Percentiles rank a stretch among this genome's conserved stretches.
Conservation (phyloP, 2,888 invertebrate species). For the Nephrocerus scutellatus region DNA sequence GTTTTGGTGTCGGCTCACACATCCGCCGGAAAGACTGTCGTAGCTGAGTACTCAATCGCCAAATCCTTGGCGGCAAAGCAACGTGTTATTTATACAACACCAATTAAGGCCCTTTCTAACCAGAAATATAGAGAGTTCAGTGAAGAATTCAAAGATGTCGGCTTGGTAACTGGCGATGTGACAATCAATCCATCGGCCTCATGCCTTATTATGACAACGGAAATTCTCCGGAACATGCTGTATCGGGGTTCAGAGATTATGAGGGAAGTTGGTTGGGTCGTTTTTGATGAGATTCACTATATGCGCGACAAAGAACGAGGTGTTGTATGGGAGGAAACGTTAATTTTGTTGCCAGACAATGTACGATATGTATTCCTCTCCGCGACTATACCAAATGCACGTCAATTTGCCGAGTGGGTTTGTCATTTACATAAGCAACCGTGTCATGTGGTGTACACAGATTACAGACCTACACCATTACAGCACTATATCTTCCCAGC, state of each 20-base stretch:
- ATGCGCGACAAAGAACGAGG: conserved; percentile 99
- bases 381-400: conserved; percentile 97
- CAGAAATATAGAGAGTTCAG: conserved; percentile 98
- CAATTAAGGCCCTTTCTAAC: conserved; percentile 98
- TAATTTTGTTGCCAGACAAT: conserved; percentile 93
- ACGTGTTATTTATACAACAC: conserved; percentile 98
- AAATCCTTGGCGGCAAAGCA: conserved; percentile 89
- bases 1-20: conserved; percentile 99
- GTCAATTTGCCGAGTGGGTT: conserved; percentile 94
- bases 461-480: conserved; percentile 92
- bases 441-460: conserved; percentile 98
- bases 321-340: conserved; percentile 95
- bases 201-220: conserved; percentile 99
- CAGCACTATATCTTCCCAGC: conserved; percentile 98
- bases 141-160: conserved; percentile 97
- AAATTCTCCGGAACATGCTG: conserved; percentile 97
- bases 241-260: conserved; percentile 98
- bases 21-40: conserved; percentile 98
- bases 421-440: conserved; percentile 91
- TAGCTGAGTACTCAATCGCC: conserved; percentile 96
- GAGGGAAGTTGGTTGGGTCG: conserved; percentile 99
- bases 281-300: conserved; percentile 99
- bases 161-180: conserved; percentile 97
- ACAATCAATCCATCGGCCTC: conserved; percentile 98
- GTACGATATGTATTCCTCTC: conserved; percentile 98